These are phyloP conservation scores for Orius insidiosus DNA, from an alignment of 1,140 invertebrate genomes.

Conservation along the genomic window DNA sequence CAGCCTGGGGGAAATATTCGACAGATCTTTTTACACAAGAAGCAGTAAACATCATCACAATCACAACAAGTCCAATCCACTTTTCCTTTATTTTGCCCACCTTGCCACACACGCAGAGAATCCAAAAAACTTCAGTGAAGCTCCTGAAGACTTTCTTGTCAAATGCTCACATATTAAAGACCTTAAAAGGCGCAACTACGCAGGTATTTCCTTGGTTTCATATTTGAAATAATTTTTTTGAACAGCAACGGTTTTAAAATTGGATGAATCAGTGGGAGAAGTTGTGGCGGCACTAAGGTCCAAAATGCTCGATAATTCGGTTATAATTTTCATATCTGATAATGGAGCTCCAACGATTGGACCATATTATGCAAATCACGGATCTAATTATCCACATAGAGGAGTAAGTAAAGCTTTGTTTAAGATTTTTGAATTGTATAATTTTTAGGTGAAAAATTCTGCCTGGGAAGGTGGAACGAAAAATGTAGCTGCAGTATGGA, in stretches of 20 bases:
- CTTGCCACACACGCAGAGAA: constrained; percentile 63
- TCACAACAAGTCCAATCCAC: constrained; percentile 40
- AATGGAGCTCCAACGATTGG: constrained; percentile 62
- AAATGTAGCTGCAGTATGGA: constrained; percentile 62
- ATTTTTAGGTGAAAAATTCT: constrained; percentile 49
- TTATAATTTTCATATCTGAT: constrained; percentile 59
- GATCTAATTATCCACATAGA: constrained; percentile 73
- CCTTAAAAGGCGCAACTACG: constrained; percentile 52
- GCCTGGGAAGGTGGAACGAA: constrained; percentile 73
- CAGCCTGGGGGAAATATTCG: constrained; percentile 44
- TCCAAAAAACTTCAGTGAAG: constrained; percentile 49
- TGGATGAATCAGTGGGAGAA: constrained; percentile 69
- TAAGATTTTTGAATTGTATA: no score
- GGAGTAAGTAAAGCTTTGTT: no score
- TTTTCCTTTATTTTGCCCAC: constrained; percentile 69
- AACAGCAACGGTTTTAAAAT: constrained; percentile 67
- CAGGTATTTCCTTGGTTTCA: no score
- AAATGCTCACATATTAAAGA: constrained; percentile 59
- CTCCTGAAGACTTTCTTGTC: constrained; percentile 51
- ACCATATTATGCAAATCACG: constrained; percentile 59
- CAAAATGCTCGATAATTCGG: constrained; percentile 49
- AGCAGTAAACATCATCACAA: constrained; percentile 48
- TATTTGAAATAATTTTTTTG: constrained; percentile 14
- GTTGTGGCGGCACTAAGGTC: constrained; percentile 50
- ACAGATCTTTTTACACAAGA: constrained; percentile 61